Evolutionary conservation across 2,113 vertebrate species (phyloP).

Genomic region (Triplophysa siluroides): DNA sequence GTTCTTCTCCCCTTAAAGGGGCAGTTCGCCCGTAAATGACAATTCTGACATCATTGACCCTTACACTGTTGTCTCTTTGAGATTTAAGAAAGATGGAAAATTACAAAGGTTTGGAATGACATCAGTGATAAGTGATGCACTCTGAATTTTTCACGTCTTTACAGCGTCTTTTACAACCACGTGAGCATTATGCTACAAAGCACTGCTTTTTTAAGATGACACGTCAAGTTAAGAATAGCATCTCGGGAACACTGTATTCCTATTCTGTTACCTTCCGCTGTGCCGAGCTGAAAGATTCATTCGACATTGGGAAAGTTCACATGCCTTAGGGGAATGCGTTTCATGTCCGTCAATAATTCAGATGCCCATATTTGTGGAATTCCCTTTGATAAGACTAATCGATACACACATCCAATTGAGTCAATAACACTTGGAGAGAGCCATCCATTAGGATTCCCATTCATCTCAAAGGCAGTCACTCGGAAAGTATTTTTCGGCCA

Average conservation of each 20-base stretch:
- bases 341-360: conserved; percentile 72
- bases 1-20: neutral
- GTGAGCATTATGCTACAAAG: too few relatives aligned
- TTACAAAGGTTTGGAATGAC: too few relatives aligned
- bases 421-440: conserved; percentile 50
- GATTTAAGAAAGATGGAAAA: too few relatives aligned
- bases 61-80: too few relatives aligned
- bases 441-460: conserved; percentile 43
- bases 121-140: too few relatives aligned
- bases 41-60: too few relatives aligned
- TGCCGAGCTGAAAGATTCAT: conserved; percentile 79
- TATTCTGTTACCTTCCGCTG: conserved; percentile 43
- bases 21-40: too few relatives aligned
- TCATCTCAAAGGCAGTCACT: conserved; percentile 16
- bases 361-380: conserved; percentile 67
- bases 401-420: conserved; percentile 58
- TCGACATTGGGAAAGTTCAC: conserved; percentile 74
- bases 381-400: conserved; percentile 72
- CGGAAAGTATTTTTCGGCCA: neutral
- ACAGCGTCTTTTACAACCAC: too few relatives aligned
- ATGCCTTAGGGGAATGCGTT: conserved; percentile 61
- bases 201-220: too few relatives aligned
- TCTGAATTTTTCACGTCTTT: too few relatives aligned
- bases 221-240: too few relatives aligned
- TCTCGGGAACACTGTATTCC: too few relatives aligned